These are phyloP conservation scores for Xiphophorus maculatus DNA, from an alignment of 2,113 vertebrate genomes.

Conservation along the genomic window DNA sequence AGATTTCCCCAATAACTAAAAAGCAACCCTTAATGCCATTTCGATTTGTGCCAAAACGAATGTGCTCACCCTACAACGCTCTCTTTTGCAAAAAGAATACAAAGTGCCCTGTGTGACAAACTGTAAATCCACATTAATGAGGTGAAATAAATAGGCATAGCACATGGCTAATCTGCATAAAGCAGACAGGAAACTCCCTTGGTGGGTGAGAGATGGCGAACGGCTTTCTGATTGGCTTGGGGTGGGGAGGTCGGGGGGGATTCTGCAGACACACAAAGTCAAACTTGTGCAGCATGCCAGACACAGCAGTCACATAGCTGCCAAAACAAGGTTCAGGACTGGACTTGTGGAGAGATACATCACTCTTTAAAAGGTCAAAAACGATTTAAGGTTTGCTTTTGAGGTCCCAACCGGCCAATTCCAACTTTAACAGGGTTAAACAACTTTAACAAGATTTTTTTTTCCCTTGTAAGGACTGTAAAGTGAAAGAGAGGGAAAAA, in stretches of 20 bases:
- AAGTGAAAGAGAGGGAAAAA: background rate
- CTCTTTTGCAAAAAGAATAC: conserved; percentile 31
- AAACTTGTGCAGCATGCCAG: conserved; percentile 65
- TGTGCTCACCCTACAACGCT: conserved; percentile 7
- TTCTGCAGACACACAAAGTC: conserved; percentile 66
- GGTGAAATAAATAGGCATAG: conserved; percentile 88
- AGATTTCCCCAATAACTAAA: background rate
- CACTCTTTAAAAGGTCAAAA: background rate
- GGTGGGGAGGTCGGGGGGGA: conserved; percentile 73
- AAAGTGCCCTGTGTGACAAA: conserved; percentile 64
- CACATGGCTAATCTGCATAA: conserved; percentile 99
- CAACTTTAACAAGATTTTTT: too few species aligned
- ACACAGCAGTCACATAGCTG: conserved; percentile 31
- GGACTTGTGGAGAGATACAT: background rate
- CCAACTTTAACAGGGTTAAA: background rate
- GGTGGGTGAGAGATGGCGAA: conserved; percentile 87
- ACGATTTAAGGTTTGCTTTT: background rate
- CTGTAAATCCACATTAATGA: conserved; percentile 80
- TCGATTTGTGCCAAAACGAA: conserved; percentile 2
- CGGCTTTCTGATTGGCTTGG: conserved; percentile 86
- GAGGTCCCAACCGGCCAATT: background rate
- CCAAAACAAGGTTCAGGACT: conserved; percentile 4
- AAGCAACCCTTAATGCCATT: background rate
- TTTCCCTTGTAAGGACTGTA: background rate
- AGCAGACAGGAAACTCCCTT: conserved; percentile 89